A percentile compares a stretch with the other conserved stretches of the same genome.
phyloP scores from a whole-genome alignment of 2,888 invertebrate genomes.

The Sceliomorpha sp. region DNA sequence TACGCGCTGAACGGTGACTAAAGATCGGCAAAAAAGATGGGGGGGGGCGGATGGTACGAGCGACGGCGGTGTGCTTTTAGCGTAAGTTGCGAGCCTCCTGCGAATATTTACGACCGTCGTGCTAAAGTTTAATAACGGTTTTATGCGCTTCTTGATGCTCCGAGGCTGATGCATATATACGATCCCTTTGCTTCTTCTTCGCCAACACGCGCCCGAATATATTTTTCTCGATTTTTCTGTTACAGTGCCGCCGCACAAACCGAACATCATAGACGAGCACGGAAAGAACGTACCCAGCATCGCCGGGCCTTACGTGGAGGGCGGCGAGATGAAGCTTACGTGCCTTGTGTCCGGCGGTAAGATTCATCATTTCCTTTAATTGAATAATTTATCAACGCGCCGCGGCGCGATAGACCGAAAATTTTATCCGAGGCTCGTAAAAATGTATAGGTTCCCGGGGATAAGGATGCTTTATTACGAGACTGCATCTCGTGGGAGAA shows the following conservation, averaged over 20 bases:
- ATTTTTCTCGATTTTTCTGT: slow-evolving; percentile 71
- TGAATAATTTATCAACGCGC: slow-evolving; percentile 34
- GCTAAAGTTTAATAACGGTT: slow-evolving; percentile 58
- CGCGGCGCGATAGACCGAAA: slow-evolving; percentile 7
- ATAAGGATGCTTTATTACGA: slow-evolving; percentile 23
- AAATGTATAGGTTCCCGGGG: slow-evolving; percentile 21
- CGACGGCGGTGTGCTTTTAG: slow-evolving; percentile 45
- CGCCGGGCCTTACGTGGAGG: slow-evolving; percentile 89
- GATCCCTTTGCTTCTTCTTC: no score
- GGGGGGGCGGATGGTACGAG: slow-evolving; percentile 40
- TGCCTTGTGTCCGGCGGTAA: slow-evolving; percentile 90
- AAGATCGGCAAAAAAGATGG: slow-evolving; percentile 41
- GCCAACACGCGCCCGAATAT: slow-evolving; percentile 41
- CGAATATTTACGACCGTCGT: slow-evolving; percentile 55
- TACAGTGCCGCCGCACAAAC: slow-evolving; percentile 88
- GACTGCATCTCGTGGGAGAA: slow-evolving; percentile 11
- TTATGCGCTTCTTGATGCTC: slow-evolving; percentile 52
- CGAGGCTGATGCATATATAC: no score
- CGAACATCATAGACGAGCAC: slow-evolving; percentile 86
- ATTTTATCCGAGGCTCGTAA: slow-evolving; percentile 21
- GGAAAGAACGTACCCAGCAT: slow-evolving; percentile 84
- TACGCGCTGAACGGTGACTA: slow-evolving; percentile 9
- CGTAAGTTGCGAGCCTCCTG: slow-evolving; percentile 44
- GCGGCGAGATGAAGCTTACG: slow-evolving; percentile 85
- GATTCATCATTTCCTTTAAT: slow-evolving; percentile 1